Percentiles rank a stretch among this genome's conserved stretches.
phyloP scores from a whole-genome alignment of 2,888 invertebrate genomes.

The Phengaris alcon region DNA sequence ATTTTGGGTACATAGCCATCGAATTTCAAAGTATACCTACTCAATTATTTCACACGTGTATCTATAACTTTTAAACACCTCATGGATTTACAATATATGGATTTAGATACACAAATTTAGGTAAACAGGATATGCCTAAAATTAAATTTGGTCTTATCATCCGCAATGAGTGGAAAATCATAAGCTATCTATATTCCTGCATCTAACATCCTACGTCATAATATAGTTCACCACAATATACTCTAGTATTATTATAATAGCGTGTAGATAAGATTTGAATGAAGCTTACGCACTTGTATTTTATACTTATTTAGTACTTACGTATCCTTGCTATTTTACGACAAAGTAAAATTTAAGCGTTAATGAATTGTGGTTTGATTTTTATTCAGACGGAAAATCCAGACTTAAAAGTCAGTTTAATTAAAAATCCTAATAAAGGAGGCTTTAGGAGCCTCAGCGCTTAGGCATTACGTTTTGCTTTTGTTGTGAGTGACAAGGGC shows the following conservation, averaged over 20 bases:
- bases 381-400: not conserved
- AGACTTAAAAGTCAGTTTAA: not conserved
- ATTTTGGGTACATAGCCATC: no score
- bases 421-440: not conserved
- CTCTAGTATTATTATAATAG: not conserved
- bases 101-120: not conserved
- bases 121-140: not conserved
- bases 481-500: slow-evolving; percentile 3
- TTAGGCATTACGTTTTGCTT: not conserved
- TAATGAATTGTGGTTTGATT: not conserved
- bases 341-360: not conserved
- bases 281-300: not conserved
- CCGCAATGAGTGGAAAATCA: not conserved
- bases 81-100: no score
- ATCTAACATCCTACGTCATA: not conserved
- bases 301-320: not conserved
- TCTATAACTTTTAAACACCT: no score
- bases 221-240: not conserved
- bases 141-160: not conserved
- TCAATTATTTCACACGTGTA: no score
- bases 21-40: no score
- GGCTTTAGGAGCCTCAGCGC: not conserved
- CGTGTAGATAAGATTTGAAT: not conserved
- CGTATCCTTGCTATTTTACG: not conserved
- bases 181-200: not conserved